Evolutionary conservation across 2,888 invertebrate species (phyloP).

Genomic region (Amphipyra berbera): DNA sequence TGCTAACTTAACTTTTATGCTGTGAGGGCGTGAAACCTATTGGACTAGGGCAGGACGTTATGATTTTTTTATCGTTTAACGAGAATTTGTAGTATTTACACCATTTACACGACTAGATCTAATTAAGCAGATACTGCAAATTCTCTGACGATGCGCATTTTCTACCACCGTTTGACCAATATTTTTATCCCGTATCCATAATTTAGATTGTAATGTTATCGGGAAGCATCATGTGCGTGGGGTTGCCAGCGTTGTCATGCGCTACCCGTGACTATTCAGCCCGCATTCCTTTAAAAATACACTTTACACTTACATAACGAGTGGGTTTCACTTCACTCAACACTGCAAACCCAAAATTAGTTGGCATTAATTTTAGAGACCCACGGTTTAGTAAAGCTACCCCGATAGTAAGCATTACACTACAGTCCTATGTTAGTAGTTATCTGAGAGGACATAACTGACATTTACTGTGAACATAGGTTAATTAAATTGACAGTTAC

Average conservation of each 20-base stretch:
- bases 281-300: constrained; percentile 84
- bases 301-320: constrained; percentile 86
- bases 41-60: constrained; percentile 70
- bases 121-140: constrained; percentile 72
- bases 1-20: constrained; percentile 79
- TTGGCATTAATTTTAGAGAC: constrained; percentile 79
- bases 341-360: constrained; percentile 89
- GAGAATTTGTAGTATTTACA: constrained; percentile 73
- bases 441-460: constrained; percentile 43
- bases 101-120: constrained; percentile 64
- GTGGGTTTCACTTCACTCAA: constrained; percentile 87
- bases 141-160: constrained; percentile 65
- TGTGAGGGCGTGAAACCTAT: constrained; percentile 79
- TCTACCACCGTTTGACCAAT: constrained; percentile 56
- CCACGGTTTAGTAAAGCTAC: constrained; percentile 75
- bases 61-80: constrained; percentile 45
- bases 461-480: constrained; percentile 37
- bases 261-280: constrained; percentile 86
- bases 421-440: constrained; percentile 70
- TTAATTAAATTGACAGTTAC: constrained; percentile 34
- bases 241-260: constrained; percentile 85
- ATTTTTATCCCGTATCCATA: constrained; percentile 47
- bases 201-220: constrained; percentile 65
- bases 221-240: constrained; percentile 84
- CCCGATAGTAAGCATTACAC: constrained; percentile 69